phyloP scores from a whole-genome alignment of 2,113 vertebrate genomes.

The Melanostigma gelatinosum region DNA sequence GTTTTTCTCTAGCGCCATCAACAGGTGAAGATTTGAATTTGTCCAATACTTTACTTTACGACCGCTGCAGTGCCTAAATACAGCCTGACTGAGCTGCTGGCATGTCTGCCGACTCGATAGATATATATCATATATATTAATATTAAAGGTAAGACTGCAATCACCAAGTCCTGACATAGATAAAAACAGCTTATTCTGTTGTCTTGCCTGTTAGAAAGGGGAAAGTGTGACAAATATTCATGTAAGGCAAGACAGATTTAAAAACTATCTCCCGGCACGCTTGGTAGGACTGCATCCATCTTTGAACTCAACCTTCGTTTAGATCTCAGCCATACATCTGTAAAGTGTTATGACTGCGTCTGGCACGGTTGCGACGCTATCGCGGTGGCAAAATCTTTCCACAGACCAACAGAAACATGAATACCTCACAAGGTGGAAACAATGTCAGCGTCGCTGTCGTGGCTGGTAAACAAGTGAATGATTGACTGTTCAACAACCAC shows the following conservation, averaged over 20 bases:
- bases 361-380: too few species aligned
- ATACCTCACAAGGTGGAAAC: not conserved
- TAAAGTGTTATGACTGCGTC: too few species aligned
- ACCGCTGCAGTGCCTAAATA: not conserved
- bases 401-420: not conserved
- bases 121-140: not conserved
- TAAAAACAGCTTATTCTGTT: not conserved
- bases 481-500: not conserved
- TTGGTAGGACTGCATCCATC: not conserved
- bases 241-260: not conserved
- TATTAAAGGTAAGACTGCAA: slow-evolving; percentile 2
- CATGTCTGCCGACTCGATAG: too few species aligned
- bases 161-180: not conserved
- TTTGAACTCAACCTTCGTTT: not conserved
- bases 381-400: not conserved
- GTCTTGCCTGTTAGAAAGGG: not conserved
- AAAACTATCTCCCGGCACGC: not conserved
- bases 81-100: not conserved
- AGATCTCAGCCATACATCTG: too few species aligned
- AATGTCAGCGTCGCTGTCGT: not conserved
- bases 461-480: not conserved
- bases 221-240: not conserved
- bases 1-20: not conserved
- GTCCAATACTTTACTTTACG: not conserved
- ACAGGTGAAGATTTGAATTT: not conserved